Base-by-base conservation (phyloP, 1,140 invertebrate species). In the Megalopta genalis region DNA sequence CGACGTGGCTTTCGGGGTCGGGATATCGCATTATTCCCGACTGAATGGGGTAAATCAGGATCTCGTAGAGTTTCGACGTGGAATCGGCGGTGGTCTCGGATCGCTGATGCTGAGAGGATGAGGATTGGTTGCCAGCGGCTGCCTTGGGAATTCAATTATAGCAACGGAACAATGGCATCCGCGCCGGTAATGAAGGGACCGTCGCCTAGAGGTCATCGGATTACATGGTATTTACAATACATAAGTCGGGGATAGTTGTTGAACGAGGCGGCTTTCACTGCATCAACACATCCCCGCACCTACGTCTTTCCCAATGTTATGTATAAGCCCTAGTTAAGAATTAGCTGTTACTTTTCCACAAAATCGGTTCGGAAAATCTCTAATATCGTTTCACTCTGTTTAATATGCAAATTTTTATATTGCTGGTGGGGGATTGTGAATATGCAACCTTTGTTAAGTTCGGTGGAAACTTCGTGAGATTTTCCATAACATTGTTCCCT, bases 81-180 rank as follows among this genome's bases (percentile, higher is more conserved):
- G 82, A 87, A 86, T 84, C 81, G 83, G 64, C 71, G 78, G 79
- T 83, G 80, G 76, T 78, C 75, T 82, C 65, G 87, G 73, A 83
- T 86, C 87, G 87, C 77, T 86, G 84, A 83, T 83, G 80, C 87
- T 60, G 80, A 75, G 82, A 85, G 82, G 84, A 88, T 84, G 85
- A 83, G 84, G 77, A 81, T 77, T 83, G 77, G 84, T 79, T 79
- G 79, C 73, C 79, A 80, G 83, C 69, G 82, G 82, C 85, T 87
- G 81, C 87, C 89, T 90, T 90, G 88, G 88, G 90, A 91, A 91
- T 91, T 91, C 90, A 91, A 91, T 91, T 91, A 91, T 88, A 89
- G 88, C 78, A 77, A 81, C 70, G 80, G 88, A 90, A 90, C 90
- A 90, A 90, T 90, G 87, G 85, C 81, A 83, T 83, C 79, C 81